Conservation (phyloP, 2,113 vertebrate genomes). For the Austrofundulus limnaeus region DNA sequence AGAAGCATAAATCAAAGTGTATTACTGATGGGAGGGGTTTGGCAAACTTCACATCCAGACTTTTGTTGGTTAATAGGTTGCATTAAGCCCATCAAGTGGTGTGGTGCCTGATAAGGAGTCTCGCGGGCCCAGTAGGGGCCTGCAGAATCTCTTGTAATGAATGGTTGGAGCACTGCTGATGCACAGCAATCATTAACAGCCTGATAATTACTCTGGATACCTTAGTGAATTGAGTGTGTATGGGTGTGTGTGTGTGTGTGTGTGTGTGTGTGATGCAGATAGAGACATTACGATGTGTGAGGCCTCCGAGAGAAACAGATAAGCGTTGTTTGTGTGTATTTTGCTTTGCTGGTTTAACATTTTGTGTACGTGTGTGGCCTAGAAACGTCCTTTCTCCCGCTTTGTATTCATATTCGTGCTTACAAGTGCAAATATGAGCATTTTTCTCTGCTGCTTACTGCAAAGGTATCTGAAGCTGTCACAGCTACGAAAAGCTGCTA, state of each 20-base stretch:
- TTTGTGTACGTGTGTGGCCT: slow-evolving; percentile 49
- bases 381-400: slow-evolving; percentile 50
- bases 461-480: slow-evolving; percentile 42
- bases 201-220: slow-evolving; percentile 81
- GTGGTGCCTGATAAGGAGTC: slow-evolving; percentile 76
- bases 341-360: slow-evolving; percentile 37
- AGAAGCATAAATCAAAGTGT: slow-evolving; percentile 66
- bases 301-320: slow-evolving; percentile 70
- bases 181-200: slow-evolving; percentile 78
- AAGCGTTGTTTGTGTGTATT: slow-evolving; percentile 56
- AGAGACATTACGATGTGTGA: slow-evolving; percentile 68
- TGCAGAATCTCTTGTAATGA: slow-evolving; percentile 79
- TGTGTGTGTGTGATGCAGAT: slow-evolving; percentile 58
- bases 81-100: slow-evolving; percentile 78
- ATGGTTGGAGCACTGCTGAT: slow-evolving; percentile 76
- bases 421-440: slow-evolving; percentile 54
- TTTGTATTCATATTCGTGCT: slow-evolving; percentile 55
- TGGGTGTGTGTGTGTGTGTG: slow-evolving; percentile 24
- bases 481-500: slow-evolving; percentile 15
- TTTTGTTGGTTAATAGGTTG: slow-evolving; percentile 77
- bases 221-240: slow-evolving; percentile 54
- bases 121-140: slow-evolving; percentile 64
- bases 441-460: slow-evolving; percentile 32
- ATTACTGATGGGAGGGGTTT: slow-evolving; percentile 50
- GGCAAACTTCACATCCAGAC: slow-evolving; percentile 61